Conservation (phyloP, 2,113 vertebrate species). For the Podarcis muralis region DNA sequence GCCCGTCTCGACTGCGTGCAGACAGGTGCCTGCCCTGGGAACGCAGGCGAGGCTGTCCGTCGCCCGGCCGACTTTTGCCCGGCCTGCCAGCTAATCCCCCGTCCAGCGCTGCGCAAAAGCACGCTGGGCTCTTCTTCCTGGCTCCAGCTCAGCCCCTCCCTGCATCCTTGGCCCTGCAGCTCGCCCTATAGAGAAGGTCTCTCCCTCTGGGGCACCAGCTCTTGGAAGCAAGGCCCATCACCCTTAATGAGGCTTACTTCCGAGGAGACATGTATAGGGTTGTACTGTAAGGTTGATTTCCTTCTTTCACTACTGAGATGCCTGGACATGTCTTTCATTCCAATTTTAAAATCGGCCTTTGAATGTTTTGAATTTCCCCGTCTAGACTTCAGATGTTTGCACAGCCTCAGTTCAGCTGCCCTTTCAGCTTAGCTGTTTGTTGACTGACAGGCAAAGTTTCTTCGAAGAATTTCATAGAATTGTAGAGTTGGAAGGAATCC, state of each 20-base stretch:
- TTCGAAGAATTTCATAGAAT: too few relatives aligned
- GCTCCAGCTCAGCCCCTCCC: fast-evolving
- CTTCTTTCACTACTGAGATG: background rate
- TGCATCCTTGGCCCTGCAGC: constrained; percentile 16
- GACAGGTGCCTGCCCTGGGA: too few relatives aligned
- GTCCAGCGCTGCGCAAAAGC: too few relatives aligned
- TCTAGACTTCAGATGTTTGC: background rate
- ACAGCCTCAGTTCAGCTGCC: background rate
- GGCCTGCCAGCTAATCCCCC: too few relatives aligned
- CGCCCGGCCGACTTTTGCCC: too few relatives aligned
- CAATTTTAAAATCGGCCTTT: background rate
- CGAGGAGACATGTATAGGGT: background rate
- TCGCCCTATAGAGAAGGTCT: constrained; percentile 5
- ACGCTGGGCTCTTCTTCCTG: background rate
- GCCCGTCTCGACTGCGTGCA: background rate
- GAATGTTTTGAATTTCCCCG: background rate
- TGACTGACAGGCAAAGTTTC: too few relatives aligned
- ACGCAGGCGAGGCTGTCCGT: too few relatives aligned
- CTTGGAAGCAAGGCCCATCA: too few relatives aligned
- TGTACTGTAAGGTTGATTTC: background rate
- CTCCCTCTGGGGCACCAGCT: constrained; percentile 42
- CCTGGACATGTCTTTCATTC: background rate
- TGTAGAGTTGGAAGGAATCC: too few relatives aligned
- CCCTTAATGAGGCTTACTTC: background rate
- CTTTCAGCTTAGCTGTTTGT: background rate